phyloP scores from a whole-genome alignment of 2,113 vertebrate species.

The Gymnogyps californianus region DNA sequence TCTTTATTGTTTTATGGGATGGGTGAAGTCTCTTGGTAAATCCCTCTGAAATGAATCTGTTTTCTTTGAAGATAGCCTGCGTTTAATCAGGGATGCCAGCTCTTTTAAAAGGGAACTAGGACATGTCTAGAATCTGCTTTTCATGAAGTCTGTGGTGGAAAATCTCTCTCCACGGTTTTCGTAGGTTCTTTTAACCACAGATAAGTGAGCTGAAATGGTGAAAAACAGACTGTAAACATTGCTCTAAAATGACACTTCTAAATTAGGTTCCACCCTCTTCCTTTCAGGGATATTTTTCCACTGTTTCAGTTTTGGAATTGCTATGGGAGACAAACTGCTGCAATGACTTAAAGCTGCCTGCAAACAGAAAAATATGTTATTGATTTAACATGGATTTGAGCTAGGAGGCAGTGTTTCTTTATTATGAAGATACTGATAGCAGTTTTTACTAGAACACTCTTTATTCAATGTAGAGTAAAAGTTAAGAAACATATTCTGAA shows the following conservation, averaged over 20 bases:
- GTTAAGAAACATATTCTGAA: neutral
- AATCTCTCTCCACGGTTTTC: neutral
- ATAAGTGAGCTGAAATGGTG: neutral
- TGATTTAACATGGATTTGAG: neutral
- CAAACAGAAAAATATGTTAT: neutral
- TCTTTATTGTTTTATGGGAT: neutral
- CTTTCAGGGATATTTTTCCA: neutral
- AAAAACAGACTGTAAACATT: neutral
- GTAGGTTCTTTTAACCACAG: neutral
- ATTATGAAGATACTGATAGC: neutral
- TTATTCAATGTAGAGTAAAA: neutral
- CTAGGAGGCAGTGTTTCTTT: conserved; percentile 57
- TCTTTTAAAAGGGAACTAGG: neutral
- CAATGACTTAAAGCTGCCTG: neutral
- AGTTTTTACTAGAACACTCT: neutral
- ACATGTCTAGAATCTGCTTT: neutral
- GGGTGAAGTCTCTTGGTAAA: neutral
- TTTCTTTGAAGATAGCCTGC: neutral
- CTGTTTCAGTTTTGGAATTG: neutral
- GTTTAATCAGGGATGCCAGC: neutral
- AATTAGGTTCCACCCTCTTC: neutral
- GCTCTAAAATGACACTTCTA: neutral
- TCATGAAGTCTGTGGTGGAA: neutral
- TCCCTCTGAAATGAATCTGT: neutral
- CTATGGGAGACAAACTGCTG: neutral